Evolutionary conservation across 2,888 invertebrate species (phyloP).

Genomic region (Folsomia manolachei): DNA sequence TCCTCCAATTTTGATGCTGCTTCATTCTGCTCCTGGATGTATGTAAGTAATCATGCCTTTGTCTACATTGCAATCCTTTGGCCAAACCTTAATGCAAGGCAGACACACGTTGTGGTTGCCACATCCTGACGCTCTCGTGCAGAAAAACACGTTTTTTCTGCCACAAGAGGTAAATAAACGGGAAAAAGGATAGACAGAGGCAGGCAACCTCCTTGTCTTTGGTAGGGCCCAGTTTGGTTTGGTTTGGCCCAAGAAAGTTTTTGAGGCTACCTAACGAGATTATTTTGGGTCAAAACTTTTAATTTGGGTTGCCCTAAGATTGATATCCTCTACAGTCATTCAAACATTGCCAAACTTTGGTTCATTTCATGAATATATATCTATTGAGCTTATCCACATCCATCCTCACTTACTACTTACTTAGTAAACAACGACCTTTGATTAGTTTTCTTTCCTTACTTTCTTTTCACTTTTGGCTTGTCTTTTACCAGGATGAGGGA

Average conservation of each 20-base stretch:
- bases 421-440: neutral
- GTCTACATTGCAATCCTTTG: no score
- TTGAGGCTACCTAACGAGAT: slow-evolving; percentile 24
- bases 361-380: neutral
- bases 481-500: neutral
- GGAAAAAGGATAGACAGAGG: neutral
- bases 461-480: neutral
- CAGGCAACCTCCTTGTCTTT: no score
- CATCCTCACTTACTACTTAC: neutral
- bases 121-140: slow-evolving; percentile 2
- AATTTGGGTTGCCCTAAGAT: slow-evolving; percentile 29
- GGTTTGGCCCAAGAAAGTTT: slow-evolving; percentile 18
- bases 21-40: neutral
- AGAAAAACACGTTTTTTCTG: slow-evolving; percentile 6
- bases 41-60: no score
- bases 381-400: neutral
- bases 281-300: slow-evolving; percentile 33
- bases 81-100: neutral
- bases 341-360: slow-evolving; percentile 17
- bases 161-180: slow-evolving; percentile 8
- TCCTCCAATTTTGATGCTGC: neutral
- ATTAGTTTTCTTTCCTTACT: slow-evolving; percentile 15
- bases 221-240: no score
- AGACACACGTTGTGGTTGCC: neutral
- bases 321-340: slow-evolving; percentile 23